Conservation (phyloP, 2,113 vertebrate genomes). For the Hypanus sabinus region DNA sequence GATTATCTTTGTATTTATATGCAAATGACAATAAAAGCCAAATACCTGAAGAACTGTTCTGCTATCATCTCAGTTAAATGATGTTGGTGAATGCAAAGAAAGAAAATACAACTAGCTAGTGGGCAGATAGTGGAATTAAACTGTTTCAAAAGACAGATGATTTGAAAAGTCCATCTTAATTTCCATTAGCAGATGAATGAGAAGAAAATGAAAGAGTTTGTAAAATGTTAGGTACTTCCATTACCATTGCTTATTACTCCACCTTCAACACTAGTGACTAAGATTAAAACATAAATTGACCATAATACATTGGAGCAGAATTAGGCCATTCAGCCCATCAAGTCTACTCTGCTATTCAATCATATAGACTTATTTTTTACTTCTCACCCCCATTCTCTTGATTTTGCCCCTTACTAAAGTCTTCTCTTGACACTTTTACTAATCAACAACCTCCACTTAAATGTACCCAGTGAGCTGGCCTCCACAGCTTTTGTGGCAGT, state of each 20-base stretch:
- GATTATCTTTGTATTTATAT: conserved; percentile 60
- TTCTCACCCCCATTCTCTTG: no score
- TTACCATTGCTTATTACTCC: background rate
- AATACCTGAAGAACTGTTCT: conserved; percentile 24
- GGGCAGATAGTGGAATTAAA: conserved; percentile 20
- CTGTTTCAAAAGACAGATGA: background rate
- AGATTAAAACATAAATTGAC: background rate
- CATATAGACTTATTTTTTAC: no score
- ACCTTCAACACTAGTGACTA: background rate
- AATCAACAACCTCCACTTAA: no score
- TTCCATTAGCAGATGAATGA: conserved; percentile 20
- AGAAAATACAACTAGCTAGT: background rate
- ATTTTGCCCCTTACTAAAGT: no score
- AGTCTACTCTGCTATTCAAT: no score
- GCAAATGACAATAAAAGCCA: conserved; percentile 48
- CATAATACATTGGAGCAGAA: no score
- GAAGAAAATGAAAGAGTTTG: conserved; percentile 22
- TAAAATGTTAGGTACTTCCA: background rate
- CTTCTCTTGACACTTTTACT: no score
- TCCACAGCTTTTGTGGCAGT: no score
- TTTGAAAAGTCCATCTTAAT: background rate
- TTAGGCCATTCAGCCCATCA: no score
- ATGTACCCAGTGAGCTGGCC: no score
- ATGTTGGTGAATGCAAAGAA: conserved; percentile 45
- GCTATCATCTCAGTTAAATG: conserved; percentile 49